These are phyloP conservation scores for Xyliphius kryptos DNA, from an alignment of 2,113 vertebrate genomes.

Conservation along the genomic window DNA sequence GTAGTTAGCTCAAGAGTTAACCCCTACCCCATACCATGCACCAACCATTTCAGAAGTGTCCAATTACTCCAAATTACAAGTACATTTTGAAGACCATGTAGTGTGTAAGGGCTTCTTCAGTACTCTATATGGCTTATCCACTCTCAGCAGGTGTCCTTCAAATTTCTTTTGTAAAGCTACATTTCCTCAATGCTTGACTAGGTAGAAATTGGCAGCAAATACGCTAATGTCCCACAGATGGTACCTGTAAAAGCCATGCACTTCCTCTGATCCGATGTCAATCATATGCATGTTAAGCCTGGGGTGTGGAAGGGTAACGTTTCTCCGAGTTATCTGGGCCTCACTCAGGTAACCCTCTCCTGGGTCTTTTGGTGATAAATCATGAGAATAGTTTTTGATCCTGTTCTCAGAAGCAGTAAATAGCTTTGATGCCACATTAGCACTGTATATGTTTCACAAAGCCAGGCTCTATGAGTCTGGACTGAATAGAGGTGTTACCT, in stretches of 20 bases:
- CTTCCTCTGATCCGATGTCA: conserved; percentile 36
- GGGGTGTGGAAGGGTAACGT: conserved; percentile 2
- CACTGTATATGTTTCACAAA: conserved; percentile 25
- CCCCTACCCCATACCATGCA: conserved; percentile 31
- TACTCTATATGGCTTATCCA: too few species aligned
- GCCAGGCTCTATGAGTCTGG: conserved; percentile 15
- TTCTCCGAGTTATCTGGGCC: conserved; percentile 19
- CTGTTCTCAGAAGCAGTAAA: conserved; percentile 29
- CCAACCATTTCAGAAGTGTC: conserved; percentile 4
- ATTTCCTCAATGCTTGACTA: background rate
- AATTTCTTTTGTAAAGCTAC: conserved; percentile 27
- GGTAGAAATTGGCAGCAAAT: conserved; percentile 22
- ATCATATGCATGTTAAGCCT: conserved; percentile 39
- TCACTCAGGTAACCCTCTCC: conserved; percentile 29
- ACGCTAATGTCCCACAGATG: conserved; percentile 41
- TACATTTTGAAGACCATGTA: conserved; percentile 31
- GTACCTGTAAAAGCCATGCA: conserved; percentile 18
- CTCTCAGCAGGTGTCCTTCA: too few species aligned
- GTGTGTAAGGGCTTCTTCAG: background rate
- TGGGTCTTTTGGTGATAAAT: conserved; percentile 29
- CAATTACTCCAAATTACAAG: conserved; percentile 35
- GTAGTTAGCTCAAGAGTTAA: conserved; percentile 29
- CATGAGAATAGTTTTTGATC: conserved; percentile 41
- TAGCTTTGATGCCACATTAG: conserved; percentile 41
- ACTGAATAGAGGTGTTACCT: conserved; percentile 38